These are phyloP conservation scores for Nematopogon swammerdamellus DNA, from an alignment of 2,888 invertebrate genomes.

Conservation along the genomic window DNA sequence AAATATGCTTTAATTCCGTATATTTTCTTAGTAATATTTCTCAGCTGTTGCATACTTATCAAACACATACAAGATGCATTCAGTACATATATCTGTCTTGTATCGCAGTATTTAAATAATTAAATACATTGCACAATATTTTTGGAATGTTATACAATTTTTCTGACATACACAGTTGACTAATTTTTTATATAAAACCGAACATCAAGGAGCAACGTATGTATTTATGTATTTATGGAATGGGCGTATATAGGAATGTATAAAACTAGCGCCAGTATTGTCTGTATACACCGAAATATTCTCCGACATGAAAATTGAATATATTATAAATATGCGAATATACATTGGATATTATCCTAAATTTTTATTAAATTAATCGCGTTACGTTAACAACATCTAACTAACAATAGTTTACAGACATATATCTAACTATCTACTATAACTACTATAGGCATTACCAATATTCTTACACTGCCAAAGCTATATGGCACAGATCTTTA, in stretches of 20 bases:
- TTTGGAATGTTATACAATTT: no score
- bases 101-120: no score
- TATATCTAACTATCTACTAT: conserved; percentile 37
- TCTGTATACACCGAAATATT: background rate
- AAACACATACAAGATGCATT: conserved; percentile 6
- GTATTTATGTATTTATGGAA: background rate
- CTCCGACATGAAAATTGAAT: background rate
- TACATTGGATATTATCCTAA: background rate
- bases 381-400: background rate
- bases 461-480: conserved; percentile 39
- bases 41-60: conserved; percentile 50
- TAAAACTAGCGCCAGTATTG: background rate
- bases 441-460: conserved; percentile 17
- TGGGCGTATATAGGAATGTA: background rate
- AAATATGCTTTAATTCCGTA: conserved; percentile 57
- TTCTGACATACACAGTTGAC: background rate
- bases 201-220: background rate
- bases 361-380: background rate
- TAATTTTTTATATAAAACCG: background rate
- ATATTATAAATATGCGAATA: background rate
- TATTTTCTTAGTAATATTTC: conserved; percentile 53
- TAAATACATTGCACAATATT: no score
- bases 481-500: conserved; percentile 51
- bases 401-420: conserved; percentile 33
- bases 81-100: background rate